These are phyloP conservation scores for Esperia sulphurella DNA, from an alignment of 2,888 invertebrate species.

Conservation along the genomic window DNA sequence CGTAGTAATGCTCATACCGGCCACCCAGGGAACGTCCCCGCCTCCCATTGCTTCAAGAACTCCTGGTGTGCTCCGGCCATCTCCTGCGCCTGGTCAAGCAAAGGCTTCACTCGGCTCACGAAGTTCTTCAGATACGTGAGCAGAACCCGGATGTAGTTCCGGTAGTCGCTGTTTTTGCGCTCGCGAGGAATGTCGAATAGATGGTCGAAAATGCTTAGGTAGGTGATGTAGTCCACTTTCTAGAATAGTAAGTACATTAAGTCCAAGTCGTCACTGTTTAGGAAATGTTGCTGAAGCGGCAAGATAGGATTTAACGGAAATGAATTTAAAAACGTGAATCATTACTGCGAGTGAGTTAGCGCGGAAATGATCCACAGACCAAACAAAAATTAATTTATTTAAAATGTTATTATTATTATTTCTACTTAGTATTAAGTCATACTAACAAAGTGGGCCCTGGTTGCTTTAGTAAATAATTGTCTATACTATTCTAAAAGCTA, in stretches of 20 bases:
- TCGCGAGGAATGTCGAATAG: constrained; percentile 96
- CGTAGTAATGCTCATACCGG: constrained; percentile 80
- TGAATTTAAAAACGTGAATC: too few relatives aligned
- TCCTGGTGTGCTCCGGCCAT: constrained; percentile 88
- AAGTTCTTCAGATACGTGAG: constrained; percentile 93
- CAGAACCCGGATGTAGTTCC: constrained; percentile 90
- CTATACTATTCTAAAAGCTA: too few relatives aligned
- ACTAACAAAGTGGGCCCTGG: too few relatives aligned
- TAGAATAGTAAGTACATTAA: constrained; percentile 33
- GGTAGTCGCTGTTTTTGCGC: constrained; percentile 91
- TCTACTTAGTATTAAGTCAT: too few relatives aligned
- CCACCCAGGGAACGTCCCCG: constrained; percentile 96
- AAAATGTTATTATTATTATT: too few relatives aligned
- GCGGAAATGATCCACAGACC: too few relatives aligned
- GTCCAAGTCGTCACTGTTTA: too few relatives aligned
- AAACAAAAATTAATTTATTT: too few relatives aligned
- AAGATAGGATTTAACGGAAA: too few relatives aligned
- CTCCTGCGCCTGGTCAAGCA: constrained; percentile 89
- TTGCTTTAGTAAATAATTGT: too few relatives aligned
- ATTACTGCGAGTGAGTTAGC: too few relatives aligned
- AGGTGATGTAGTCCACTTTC: constrained; percentile 97
- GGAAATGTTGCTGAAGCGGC: too few relatives aligned
- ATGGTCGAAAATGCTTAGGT: constrained; percentile 95
- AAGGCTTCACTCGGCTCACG: constrained; percentile 89
- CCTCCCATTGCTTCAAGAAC: constrained; percentile 92